Conservation (phyloP, 1,140 invertebrate genomes). For the Galleria mellonella region DNA sequence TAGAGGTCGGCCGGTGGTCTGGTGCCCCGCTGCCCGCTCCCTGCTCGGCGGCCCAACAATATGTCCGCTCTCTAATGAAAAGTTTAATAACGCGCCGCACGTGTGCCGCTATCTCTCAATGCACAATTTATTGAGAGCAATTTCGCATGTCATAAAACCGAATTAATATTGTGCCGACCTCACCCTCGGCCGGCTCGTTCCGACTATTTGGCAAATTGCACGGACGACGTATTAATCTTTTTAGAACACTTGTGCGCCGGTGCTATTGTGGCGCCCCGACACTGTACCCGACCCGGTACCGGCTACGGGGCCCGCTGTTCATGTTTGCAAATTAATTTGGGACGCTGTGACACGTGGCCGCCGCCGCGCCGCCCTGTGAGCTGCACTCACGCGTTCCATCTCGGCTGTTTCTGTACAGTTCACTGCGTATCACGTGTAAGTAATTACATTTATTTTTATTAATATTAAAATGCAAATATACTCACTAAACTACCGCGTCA, state of each 20-base stretch:
- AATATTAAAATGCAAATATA: too few species aligned
- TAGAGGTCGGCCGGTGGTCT: too few species aligned
- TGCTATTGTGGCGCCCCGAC: background rate
- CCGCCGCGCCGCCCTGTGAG: background rate
- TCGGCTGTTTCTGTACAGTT: too few species aligned
- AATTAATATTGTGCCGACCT: conserved; percentile 42
- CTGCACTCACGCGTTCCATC: background rate
- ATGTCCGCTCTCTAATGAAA: conserved; percentile 7
- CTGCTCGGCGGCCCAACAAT: conserved; percentile 8
- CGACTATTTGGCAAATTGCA: conserved; percentile 25
- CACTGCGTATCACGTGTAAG: too few species aligned
- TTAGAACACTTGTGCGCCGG: conserved; percentile 14
- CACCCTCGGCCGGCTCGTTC: background rate
- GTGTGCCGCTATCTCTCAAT: conserved; percentile 20
- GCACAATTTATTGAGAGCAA: conserved; percentile 57
- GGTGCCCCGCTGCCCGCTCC: too few species aligned
- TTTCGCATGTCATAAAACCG: conserved; percentile 68
- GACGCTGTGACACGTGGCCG: conserved; percentile 14
- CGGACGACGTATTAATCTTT: conserved; percentile 24
- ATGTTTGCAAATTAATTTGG: conserved; percentile 8
- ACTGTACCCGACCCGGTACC: too few species aligned
- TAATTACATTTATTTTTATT: too few species aligned
- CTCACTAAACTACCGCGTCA: too few species aligned
- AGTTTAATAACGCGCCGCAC: conserved; percentile 5
- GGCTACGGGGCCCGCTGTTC: too few species aligned